A percentile compares a stretch with the other conserved stretches of the same genome.
These are phyloP conservation scores for Hozukius guyotensis DNA, from an alignment of 2,797 vertebrate species.

Conservation along the genomic window DNA sequence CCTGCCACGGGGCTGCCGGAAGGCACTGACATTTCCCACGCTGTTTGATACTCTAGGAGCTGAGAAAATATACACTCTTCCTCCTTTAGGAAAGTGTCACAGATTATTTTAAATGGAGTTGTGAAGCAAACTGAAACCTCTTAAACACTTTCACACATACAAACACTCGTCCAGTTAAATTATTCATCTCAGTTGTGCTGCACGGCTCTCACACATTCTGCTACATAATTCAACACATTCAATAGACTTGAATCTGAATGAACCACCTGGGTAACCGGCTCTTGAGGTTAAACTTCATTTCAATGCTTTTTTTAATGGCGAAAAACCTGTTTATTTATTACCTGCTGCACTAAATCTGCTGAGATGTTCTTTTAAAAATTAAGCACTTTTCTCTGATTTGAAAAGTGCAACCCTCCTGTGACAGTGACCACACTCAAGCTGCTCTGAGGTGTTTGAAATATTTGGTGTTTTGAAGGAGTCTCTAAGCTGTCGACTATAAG, in stretches of 20 bases:
- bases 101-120: conserved; percentile 43
- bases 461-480: conserved; percentile 8
- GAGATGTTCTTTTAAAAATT: not conserved
- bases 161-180: conserved; percentile 16
- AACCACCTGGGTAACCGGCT: not conserved
- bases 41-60: conserved; percentile 27
- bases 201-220: not conserved
- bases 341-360: not conserved
- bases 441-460: not conserved
- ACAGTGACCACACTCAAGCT: not conserved
- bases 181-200: conserved; percentile 12
- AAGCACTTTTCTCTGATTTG: not conserved
- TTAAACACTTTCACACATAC: conserved; percentile 12
- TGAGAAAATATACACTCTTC: conserved; percentile 43
- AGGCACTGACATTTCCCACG: conserved; percentile 71
- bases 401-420: conserved; percentile 3
- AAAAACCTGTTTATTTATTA: not conserved
- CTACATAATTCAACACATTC: conserved; percentile 13
- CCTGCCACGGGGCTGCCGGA: conserved; percentile 68
- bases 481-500: conserved; percentile 21
- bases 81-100: conserved; percentile 50
- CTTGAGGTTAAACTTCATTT: not conserved
- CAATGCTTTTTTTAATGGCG: not conserved
- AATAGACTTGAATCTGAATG: not conserved
- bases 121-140: conserved; percentile 28